Conservation (phyloP, 2,797 vertebrate species). For the Chrosomus eos region DNA sequence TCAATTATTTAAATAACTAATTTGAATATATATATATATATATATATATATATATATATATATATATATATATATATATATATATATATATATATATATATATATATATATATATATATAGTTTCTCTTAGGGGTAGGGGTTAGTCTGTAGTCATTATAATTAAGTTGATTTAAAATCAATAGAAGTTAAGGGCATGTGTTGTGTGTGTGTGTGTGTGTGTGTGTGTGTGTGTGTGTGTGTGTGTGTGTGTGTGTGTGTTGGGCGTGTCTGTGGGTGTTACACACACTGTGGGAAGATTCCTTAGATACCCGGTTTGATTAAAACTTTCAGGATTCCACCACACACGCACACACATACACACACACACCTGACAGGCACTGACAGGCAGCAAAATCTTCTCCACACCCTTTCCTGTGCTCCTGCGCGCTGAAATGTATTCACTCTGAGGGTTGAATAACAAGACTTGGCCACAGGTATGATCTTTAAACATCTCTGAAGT, state of each 20-base stretch:
- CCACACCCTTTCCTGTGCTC: slow-evolving; percentile 64
- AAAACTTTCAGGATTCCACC: slow-evolving; percentile 64
- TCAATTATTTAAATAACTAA: not conserved
- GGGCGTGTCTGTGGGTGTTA: slow-evolving; percentile 56
- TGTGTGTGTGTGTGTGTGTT: not conserved
- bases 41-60: not conserved
- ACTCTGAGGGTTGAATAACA: slow-evolving; percentile 55
- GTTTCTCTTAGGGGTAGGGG: not conserved
- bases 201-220: slow-evolving; percentile 19
- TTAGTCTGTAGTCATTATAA: not conserved
- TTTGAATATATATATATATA: not conserved
- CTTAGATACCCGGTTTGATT: slow-evolving; percentile 60
- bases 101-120: not conserved
- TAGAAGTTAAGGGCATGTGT: not conserved
- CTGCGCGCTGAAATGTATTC: slow-evolving; percentile 43
- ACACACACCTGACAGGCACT: slow-evolving; percentile 67
- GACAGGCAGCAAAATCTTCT: slow-evolving; percentile 68
- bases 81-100: not conserved
- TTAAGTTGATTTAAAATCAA: not conserved
- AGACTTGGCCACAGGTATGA: slow-evolving; percentile 47
- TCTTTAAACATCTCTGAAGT: slow-evolving; percentile 53
- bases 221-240: slow-evolving; percentile 54
- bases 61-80: not conserved
- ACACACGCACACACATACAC: slow-evolving; percentile 51
- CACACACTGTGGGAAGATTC: slow-evolving; percentile 67